Evolutionary conservation across 1,140 invertebrate genomes (phyloP), one percentile per base, ranked within the genome.

Genomic region (Cyphomyrmex costatus): DNA sequence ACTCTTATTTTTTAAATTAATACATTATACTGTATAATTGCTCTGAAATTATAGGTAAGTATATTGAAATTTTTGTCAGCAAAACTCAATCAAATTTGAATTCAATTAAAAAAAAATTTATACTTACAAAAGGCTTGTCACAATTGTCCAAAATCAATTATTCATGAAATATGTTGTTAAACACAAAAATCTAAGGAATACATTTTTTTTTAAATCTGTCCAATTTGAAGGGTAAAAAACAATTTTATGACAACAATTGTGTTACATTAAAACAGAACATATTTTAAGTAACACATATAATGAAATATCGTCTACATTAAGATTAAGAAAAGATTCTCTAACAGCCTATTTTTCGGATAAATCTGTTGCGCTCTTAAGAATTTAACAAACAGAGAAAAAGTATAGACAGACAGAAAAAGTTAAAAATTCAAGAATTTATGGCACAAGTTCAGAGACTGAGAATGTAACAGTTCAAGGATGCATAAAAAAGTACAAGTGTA

Each of bases 371-470:
- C 12, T 14, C 3, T 66, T 80, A 80, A 33, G 1, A 16, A 71
- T 46, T 71, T 16, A 30, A 71, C 36, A 46, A 42, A 14, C 16
- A 8, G 19, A n/a, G 21, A 82, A 6, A 70, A 42, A 70, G 10
- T 42, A 70, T 63, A 4, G 14, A 60, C 24, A 3, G 24, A 82
- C 36, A 49, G 10, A 21, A 21, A 58, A 51, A 42, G n/a, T 73
- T 71, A 82, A 71, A 46, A 82, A 58, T 71, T 33, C 12, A 73
- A 71, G 65, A 71, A 82, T 73, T 58, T 71, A 56, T 70, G n/a
- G 51, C 30, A 3, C 12, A 36, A 51, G 19, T 12, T 14, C 30
- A 4, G 7, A 12, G 6, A 0, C 46, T 16, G 51, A 27, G 24
- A 82, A 70, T 27, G 49, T 33, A 70, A 42, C 30, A 24, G 51